A percentile compares a stretch with the other conserved stretches of the same genome.
Evolutionary conservation across 2,888 invertebrate species (phyloP).

Genomic region (Nymphalis c-album): DNA sequence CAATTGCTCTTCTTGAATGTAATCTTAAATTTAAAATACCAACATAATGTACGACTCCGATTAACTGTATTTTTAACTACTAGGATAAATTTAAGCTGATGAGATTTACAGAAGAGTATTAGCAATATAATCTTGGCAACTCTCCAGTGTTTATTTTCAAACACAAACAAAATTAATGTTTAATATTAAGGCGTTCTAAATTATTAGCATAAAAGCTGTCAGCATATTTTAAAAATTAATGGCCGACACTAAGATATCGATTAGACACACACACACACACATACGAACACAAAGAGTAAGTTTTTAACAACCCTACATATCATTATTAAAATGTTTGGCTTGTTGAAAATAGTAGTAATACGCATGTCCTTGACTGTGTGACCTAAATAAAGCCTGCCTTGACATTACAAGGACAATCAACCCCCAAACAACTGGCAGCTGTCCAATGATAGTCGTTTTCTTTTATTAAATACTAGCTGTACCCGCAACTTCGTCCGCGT

Average conservation of each 20-base stretch:
- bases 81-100: slow-evolving; percentile 1
- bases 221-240: too few relatives aligned
- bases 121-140: slow-evolving; percentile 4
- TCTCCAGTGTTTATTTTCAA: slow-evolving; percentile 1
- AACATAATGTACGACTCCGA: background rate
- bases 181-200: background rate
- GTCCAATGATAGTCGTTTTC: slow-evolving; percentile 6
- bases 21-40: slow-evolving; percentile 1
- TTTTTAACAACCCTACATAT: too few relatives aligned
- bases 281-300: too few relatives aligned
- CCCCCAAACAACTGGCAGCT: slow-evolving; percentile 18
- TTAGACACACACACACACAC: too few relatives aligned
- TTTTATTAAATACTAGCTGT: background rate
- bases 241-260: too few relatives aligned
- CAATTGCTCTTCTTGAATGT: slow-evolving; percentile 3
- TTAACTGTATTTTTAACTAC: slow-evolving; percentile 7
- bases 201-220: too few relatives aligned
- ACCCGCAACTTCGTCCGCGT: too few relatives aligned
- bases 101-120: background rate
- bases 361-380: slow-evolving; percentile 19
- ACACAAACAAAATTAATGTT: slow-evolving; percentile 2
- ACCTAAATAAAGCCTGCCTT: slow-evolving; percentile 15
- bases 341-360: background rate
- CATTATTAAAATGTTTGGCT: background rate
- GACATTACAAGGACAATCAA: slow-evolving; percentile 14